Evolutionary conservation across 2,113 vertebrate genomes (phyloP).

Genomic region (Formicarius rufipectus): DNA sequence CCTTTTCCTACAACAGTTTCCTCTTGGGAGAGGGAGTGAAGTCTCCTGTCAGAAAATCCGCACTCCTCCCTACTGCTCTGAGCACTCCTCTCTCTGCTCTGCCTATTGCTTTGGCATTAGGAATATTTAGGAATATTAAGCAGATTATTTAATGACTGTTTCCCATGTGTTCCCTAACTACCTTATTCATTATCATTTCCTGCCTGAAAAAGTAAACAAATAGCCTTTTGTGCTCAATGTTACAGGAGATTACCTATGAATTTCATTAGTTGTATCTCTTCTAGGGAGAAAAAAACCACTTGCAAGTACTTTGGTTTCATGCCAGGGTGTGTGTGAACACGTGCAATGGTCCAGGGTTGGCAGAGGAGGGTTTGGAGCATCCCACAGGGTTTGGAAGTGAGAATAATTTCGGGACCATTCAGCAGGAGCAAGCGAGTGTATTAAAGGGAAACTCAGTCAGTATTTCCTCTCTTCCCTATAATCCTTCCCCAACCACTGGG

Average conservation of each 20-base stretch:
- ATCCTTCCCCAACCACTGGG: not conserved
- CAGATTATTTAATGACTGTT: constrained; percentile 7
- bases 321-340: rapidly evolving
- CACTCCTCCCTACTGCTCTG: not conserved
- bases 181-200: constrained; percentile 41
- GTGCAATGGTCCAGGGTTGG: rapidly evolving
- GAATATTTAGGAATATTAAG: constrained; percentile 47
- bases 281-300: not conserved
- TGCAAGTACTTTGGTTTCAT: not conserved
- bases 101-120: not conserved
- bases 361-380: not conserved
- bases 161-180: constrained; percentile 33
- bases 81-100: not conserved
- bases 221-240: constrained; percentile 30
- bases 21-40: not conserved
- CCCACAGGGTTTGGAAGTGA: not conserved
- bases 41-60: not conserved
- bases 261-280: not conserved
- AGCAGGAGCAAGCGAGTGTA: not conserved
- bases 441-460: not conserved
- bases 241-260: constrained; percentile 12
- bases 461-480: constrained; percentile 33
- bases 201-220: constrained; percentile 53
- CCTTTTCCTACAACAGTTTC: not conserved
- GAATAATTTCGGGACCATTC: not conserved